A percentile compares a stretch with the other conserved stretches of the same genome.
Evolutionary conservation across 92 coral and sea anemone species (phyloP).

Genomic region (Parazoanthus atlanticus): DNA sequence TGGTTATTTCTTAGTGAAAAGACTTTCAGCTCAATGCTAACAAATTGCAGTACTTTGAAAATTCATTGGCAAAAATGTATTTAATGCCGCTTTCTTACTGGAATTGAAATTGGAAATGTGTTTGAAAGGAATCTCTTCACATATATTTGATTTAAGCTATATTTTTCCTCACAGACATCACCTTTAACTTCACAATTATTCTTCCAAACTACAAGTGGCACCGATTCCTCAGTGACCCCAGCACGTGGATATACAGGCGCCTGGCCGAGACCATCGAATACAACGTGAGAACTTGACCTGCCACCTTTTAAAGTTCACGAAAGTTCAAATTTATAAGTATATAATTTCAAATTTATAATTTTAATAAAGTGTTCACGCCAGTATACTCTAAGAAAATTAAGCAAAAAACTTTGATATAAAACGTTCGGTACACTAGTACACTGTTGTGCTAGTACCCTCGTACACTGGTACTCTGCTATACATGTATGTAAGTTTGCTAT

Average conservation of each 20-base stretch:
- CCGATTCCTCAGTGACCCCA: conserved; percentile 44
- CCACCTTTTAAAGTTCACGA: background rate
- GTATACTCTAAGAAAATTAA: too few species aligned
- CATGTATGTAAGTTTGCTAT: too few species aligned
- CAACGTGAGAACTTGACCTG: conserved; percentile 4
- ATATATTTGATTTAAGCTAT: background rate
- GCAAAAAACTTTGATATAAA: too few species aligned
- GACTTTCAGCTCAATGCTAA: background rate
- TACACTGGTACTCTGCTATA: too few species aligned
- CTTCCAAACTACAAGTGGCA: conserved; percentile 71
- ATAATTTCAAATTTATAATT: too few species aligned
- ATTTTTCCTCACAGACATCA: conserved; percentile 68
- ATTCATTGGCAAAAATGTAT: background rate
- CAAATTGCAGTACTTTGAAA: background rate
- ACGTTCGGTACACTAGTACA: too few species aligned
- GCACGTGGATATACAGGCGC: conserved; percentile 23
- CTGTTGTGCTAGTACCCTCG: too few species aligned
- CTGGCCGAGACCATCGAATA: conserved; percentile 38
- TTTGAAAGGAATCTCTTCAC: background rate
- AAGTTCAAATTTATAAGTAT: background rate
- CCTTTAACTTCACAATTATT: conserved; percentile 72
- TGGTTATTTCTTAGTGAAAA: background rate
- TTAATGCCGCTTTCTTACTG: background rate
- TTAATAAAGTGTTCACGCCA: too few species aligned
- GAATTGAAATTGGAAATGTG: background rate